phyloP scores from a whole-genome alignment of 30 jellyfish, hydroid and myxozoan species.

The Hydractinia symbiolongicarpus region DNA sequence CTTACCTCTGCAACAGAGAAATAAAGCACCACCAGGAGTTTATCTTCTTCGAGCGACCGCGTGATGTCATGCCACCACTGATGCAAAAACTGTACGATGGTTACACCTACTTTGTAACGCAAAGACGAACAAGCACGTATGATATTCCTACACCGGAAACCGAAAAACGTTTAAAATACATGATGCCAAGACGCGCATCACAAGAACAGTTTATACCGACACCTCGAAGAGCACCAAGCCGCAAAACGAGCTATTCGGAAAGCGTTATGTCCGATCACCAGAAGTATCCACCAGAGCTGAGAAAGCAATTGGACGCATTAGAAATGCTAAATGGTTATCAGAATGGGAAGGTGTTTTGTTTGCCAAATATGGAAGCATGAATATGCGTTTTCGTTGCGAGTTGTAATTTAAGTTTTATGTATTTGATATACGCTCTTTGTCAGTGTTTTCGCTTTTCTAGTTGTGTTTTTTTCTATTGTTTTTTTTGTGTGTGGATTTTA shows the following conservation, averaged over 20 bases:
- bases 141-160: not conserved
- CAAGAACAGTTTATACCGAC: not conserved
- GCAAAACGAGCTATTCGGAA: conserved; percentile 27
- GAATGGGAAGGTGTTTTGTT: conserved; percentile 14
- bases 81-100: conserved; percentile 30
- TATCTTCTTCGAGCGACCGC: conserved; percentile 29
- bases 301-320: conserved; percentile 29
- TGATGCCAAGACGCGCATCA: conserved; percentile 14
- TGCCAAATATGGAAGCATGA: conserved; percentile 16
- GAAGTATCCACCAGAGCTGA: conserved; percentile 18
- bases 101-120: conserved; percentile 18
- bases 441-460: no score
- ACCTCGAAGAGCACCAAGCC: conserved; percentile 11
- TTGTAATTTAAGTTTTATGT: no score
- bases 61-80: conserved; percentile 30
- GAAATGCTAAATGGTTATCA: conserved; percentile 20
- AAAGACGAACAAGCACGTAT: conserved; percentile 5
- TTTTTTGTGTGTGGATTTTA: no score
- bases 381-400: no score
- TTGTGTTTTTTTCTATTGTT: no score
- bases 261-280: conserved; percentile 30
- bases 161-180: conserved; percentile 14
- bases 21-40: conserved; percentile 44
- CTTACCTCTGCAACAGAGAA: conserved; percentile 10
- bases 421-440: no score